These are phyloP conservation scores for Drosophila glabriapex DNA, from an alignment of 2,888 invertebrate species.

Conservation along the genomic window DNA sequence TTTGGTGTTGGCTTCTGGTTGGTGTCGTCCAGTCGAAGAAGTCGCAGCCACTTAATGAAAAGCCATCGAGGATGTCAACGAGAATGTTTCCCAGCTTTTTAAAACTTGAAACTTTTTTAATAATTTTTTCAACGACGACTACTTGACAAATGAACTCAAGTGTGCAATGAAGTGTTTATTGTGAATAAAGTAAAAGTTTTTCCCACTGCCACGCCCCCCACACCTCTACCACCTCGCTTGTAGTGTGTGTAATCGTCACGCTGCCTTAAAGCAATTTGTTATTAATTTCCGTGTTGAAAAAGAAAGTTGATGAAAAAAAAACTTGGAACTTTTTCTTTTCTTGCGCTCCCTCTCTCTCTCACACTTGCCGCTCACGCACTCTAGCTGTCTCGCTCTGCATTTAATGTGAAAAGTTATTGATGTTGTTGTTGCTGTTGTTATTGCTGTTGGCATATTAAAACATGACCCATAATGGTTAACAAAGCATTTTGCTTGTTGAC, in stretches of 20 bases:
- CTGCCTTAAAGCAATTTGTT: constrained; percentile 79
- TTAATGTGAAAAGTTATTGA: constrained; percentile 79
- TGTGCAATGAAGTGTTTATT: constrained; percentile 81
- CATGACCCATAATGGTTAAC: constrained; percentile 80
- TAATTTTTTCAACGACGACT: constrained; percentile 54
- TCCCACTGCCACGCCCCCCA: constrained; percentile 22
- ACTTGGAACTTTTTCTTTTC: constrained; percentile 50
- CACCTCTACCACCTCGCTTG: not conserved
- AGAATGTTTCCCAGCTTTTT: constrained; percentile 30
- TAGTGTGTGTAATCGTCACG: constrained; percentile 58
- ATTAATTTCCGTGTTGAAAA: constrained; percentile 74
- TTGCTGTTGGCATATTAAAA: constrained; percentile 71
- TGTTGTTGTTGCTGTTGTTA: constrained; percentile 37
- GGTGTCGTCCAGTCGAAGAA: not conserved
- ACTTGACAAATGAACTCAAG: constrained; percentile 80
- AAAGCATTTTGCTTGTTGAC: constrained; percentile 77
- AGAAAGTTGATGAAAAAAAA: constrained; percentile 61
- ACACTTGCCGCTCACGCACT: constrained; percentile 3
- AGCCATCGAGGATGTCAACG: constrained; percentile 57
- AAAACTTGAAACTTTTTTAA: constrained; percentile 69
- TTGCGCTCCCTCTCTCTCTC: constrained; percentile 11
- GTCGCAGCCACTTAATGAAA: constrained; percentile 63
- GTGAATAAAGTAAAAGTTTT: constrained; percentile 64
- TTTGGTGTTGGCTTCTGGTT: not conserved
- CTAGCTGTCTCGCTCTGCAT: constrained; percentile 26